These are phyloP conservation scores for Oncorhynchus mykiss DNA, from an alignment of 2,113 vertebrate species.

Conservation along the genomic window DNA sequence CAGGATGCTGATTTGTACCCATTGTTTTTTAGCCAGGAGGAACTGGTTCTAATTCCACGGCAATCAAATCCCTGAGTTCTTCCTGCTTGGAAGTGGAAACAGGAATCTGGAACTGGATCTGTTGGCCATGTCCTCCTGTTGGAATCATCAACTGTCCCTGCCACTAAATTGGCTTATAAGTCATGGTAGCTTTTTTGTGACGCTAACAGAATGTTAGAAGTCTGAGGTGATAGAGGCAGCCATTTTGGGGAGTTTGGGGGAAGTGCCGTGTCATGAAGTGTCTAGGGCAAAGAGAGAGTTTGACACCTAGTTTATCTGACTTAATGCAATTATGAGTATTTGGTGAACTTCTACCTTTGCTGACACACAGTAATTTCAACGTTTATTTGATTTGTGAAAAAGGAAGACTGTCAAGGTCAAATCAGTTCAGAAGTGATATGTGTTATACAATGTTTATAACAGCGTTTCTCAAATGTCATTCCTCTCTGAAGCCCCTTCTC, in stretches of 20 bases:
- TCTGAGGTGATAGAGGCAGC: not conserved
- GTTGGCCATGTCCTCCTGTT: not conserved
- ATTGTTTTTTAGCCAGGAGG: slow-evolving; percentile 8
- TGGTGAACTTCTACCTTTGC: no score
- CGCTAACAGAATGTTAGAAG: slow-evolving; percentile 44
- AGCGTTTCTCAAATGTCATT: not conserved
- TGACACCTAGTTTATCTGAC: no score
- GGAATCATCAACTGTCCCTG: slow-evolving; percentile 28
- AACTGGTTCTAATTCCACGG: not conserved
- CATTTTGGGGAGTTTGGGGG: not conserved
- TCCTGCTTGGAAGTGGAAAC: slow-evolving; percentile 8
- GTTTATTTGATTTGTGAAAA: no score
- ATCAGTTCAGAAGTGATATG: no score
- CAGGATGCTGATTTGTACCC: slow-evolving; percentile 3
- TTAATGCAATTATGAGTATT: no score
- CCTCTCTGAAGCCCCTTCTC: not conserved
- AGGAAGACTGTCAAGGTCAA: no score
- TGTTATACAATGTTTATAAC: not conserved
- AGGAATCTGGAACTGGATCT: slow-evolving; percentile 12
- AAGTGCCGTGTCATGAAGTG: not conserved
- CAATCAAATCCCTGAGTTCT: slow-evolving; percentile 20
- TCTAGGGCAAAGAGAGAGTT: not conserved
- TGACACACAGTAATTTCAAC: no score
- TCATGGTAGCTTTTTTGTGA: slow-evolving; percentile 32
- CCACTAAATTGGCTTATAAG: slow-evolving; percentile 38